phyloP scores from a whole-genome alignment of 2,113 vertebrate species.

The Charina bottae region DNA sequence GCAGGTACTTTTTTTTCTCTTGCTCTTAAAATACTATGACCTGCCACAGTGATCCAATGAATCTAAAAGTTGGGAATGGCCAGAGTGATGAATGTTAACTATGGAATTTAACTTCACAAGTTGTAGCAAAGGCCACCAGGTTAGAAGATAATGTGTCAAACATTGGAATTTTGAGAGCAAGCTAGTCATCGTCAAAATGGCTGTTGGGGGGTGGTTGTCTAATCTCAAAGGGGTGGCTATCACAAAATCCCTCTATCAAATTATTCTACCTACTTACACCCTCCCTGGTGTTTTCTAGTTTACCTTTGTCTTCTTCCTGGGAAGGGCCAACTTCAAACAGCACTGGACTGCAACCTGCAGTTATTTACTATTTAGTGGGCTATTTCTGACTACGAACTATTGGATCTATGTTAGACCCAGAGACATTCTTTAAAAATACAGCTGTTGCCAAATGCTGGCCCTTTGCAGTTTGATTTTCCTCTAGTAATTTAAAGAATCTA shows the following conservation, averaged over 20 bases:
- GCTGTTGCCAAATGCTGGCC: neutral
- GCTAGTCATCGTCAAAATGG: neutral
- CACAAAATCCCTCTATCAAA: no score
- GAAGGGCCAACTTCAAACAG: neutral
- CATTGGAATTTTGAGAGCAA: no score
- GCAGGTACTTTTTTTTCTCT: no score
- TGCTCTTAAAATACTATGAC: no score
- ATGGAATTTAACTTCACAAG: neutral
- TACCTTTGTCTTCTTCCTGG: no score
- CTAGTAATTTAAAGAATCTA: neutral
- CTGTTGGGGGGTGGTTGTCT: neutral
- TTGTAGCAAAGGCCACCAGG: neutral
- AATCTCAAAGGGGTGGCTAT: no score
- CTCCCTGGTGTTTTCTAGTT: no score
- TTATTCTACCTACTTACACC: no score
- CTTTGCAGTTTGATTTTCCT: neutral
- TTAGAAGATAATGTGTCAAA: neutral
- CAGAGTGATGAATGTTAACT: neutral
- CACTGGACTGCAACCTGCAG: neutral
- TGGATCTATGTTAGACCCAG: neutral
- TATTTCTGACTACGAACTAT: neutral
- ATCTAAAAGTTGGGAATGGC: no score
- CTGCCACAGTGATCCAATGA: no score
- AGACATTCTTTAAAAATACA: neutral
- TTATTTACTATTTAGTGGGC: neutral